A percentile compares a stretch with the other conserved stretches of the same genome.
These are phyloP conservation scores for Amblyraja radiata DNA, from an alignment of 2,797 vertebrate species.

Conservation along the genomic window DNA sequence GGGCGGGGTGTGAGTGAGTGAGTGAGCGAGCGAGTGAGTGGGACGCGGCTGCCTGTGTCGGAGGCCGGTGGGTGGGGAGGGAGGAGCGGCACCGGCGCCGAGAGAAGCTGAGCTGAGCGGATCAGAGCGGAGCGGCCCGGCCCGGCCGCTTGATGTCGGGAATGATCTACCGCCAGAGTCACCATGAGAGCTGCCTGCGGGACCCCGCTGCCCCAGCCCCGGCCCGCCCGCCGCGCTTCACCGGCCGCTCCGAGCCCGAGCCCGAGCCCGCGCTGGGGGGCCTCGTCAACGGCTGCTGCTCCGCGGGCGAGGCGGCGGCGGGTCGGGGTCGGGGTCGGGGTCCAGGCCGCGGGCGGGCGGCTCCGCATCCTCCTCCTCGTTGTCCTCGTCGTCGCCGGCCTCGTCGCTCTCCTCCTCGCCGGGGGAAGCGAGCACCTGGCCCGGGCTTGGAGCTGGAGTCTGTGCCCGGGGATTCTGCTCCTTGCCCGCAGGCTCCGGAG, in stretches of 20 bases:
- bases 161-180: slow-evolving; percentile 27
- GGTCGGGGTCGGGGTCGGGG: neutral
- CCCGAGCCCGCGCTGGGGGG: slow-evolving; percentile 7
- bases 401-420: neutral
- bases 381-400: neutral
- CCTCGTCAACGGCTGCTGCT: slow-evolving; percentile 18
- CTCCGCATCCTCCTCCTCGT: neutral
- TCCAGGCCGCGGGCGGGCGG: too few relatives aligned
- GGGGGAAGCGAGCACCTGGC: neutral
- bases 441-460: too few relatives aligned
- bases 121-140: neutral
- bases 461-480: neutral
- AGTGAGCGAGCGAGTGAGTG: too few relatives aligned
- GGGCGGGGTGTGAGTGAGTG: too few relatives aligned
- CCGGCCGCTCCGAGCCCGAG: neutral
- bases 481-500: neutral
- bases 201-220: neutral
- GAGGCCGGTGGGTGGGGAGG: too few relatives aligned
- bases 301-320: neutral
- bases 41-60: too few relatives aligned
- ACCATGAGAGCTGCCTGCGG: slow-evolving; percentile 35
- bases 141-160: slow-evolving; percentile 20
- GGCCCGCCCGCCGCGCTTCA: neutral
- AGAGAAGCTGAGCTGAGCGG: too few relatives aligned
- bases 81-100: too few relatives aligned